These are phyloP conservation scores for Wiebesia pumilae DNA, from an alignment of 1,140 invertebrate genomes.

Conservation along the genomic window DNA sequence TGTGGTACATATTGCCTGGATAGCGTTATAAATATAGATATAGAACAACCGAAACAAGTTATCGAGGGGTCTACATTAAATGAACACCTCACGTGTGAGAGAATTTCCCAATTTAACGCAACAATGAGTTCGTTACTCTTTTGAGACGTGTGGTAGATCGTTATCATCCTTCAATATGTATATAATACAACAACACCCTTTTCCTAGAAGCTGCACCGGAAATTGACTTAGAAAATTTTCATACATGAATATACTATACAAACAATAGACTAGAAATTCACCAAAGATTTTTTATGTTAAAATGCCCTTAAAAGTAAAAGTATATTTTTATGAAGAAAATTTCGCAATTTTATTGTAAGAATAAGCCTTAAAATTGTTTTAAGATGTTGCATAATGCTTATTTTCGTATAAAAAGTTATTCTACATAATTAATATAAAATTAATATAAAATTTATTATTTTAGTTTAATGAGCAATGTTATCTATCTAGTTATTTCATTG, in stretches of 20 bases:
- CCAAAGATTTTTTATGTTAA: neutral
- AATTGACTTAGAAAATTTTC: neutral
- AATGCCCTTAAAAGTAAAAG: too few species aligned
- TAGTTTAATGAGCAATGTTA: too few species aligned
- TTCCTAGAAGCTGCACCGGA: neutral
- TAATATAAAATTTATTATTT: too few species aligned
- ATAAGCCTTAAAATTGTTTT: too few species aligned
- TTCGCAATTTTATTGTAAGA: neutral
- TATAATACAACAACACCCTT: neutral
- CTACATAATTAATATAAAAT: too few species aligned
- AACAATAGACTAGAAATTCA: neutral
- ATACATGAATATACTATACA: neutral
- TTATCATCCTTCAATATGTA: slow-evolving; percentile 21
- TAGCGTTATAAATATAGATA: neutral
- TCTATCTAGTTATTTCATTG: too few species aligned
- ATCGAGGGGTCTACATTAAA: neutral
- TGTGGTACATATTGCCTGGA: neutral
- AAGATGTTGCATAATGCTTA: too few species aligned
- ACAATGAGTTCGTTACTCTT: slow-evolving; percentile 16
- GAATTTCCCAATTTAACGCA: slow-evolving; percentile 13
- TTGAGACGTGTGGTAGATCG: neutral
- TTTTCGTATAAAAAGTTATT: too few species aligned
- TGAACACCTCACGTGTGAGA: slow-evolving; percentile 11
- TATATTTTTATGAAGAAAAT: too few species aligned
- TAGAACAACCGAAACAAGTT: neutral